Base-by-base conservation (phyloP, 2,888 invertebrate genomes). In the Platycheirus albimanus region DNA sequence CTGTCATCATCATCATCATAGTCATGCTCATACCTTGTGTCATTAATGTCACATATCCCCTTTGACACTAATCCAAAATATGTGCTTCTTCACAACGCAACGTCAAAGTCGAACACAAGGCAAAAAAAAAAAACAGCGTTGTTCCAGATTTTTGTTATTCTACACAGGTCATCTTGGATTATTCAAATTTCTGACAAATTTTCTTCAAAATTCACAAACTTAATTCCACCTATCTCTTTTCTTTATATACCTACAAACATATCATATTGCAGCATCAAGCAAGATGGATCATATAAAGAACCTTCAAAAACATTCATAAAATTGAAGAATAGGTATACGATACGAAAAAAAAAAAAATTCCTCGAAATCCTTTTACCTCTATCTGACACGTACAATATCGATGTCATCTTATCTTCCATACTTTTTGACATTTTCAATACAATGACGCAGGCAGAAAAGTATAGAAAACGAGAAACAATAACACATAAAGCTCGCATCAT, bases 371-470 rank as follows among this genome's bases (percentile, higher is more conserved):
- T 71, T 66, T 70, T 58, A 61, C 75, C 80, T 64, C 38, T 17
- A 58, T 41, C 38, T 47, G 70, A 61, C 71, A 67, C 61, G 52
- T 71, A 75, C 58, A 33, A 66, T 66, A 76, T 76, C 71, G 72
- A 67, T 45, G 72, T 54, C 66, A 61, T 67, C 72, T 67, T 78
- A 63, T 63, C 63, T 47, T 38, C 17, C 56, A 52, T 77, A 41
- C 79, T 63, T 74, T 69, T 61, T 63, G 49, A 78, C 78, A 78
- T 78, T 67, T 61, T 49, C n/a, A 30, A 63, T 64, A 63, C 74
- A 74, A 74, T 79, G 69, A 54, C 63, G 56, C 24, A 43, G 43
- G 56, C 19, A 64, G n/a, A 15, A 36, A 54, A 19, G 43, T 33
- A 74, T 38, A 75, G 52, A 63, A 74, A 74, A 54, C 47, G 45